These are phyloP conservation scores for Lamellibrachia luymesi DNA, from an alignment of 1,140 invertebrate genomes.

Conservation along the genomic window DNA sequence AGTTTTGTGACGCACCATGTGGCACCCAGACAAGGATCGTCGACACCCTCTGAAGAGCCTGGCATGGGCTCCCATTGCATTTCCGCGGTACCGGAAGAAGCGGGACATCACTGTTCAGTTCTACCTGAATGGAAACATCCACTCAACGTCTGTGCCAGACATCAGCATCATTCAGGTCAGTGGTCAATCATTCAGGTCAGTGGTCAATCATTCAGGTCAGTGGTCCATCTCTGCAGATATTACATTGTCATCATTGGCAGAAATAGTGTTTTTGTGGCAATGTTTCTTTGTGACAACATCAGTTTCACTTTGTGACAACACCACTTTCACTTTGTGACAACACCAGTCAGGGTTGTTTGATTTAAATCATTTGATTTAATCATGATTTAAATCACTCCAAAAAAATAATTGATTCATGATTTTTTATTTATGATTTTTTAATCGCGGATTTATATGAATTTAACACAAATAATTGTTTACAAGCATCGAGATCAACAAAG, in stretches of 20 bases:
- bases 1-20: neutral
- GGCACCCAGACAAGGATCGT: neutral
- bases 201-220: too few species aligned
- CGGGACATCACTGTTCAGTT: neutral
- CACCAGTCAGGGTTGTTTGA: too few species aligned
- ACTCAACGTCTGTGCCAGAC: neutral
- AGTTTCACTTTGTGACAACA: too few species aligned
- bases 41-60: neutral
- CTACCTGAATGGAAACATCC: neutral
- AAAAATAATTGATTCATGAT: too few species aligned
- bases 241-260: neutral
- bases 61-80: neutral
- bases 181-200: neutral
- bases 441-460: too few species aligned
- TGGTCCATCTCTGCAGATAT: neutral
- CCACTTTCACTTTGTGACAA: too few species aligned
- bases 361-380: too few species aligned
- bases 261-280: neutral
- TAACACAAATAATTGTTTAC: too few species aligned
- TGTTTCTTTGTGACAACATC: too few species aligned
- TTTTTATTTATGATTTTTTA: too few species aligned
- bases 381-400: too few species aligned
- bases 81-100: neutral
- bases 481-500: too few species aligned
- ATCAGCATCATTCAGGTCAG: neutral